Percentiles rank a stretch among this genome's conserved stretches.
These are phyloP conservation scores for Leucophenga varia DNA, from an alignment of 1,140 invertebrate genomes.

Conservation along the genomic window DNA sequence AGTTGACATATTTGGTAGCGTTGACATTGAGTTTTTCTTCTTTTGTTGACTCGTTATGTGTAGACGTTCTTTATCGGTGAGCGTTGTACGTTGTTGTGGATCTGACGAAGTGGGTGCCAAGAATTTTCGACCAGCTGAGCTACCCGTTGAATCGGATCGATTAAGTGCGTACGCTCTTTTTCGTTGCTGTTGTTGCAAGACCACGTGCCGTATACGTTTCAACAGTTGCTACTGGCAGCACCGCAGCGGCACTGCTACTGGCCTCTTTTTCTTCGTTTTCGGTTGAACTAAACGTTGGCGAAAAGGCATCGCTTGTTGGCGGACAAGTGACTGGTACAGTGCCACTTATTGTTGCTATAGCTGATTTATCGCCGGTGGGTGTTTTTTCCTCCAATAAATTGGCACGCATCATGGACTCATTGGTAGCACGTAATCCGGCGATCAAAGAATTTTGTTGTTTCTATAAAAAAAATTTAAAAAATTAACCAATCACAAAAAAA, in stretches of 20 bases:
- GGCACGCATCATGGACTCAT: constrained; percentile 66
- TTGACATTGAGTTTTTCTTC: constrained; percentile 53
- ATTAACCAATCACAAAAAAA: not conserved
- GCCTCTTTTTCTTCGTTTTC: constrained; percentile 50
- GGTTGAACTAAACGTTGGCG: constrained; percentile 48
- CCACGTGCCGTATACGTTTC: constrained; percentile 5
- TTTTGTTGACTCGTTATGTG: constrained; percentile 46
- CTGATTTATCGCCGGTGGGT: constrained; percentile 34
- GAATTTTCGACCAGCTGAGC: constrained; percentile 78
- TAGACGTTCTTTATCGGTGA: constrained; percentile 66
- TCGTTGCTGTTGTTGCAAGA: constrained; percentile 58
- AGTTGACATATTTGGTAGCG: constrained; percentile 23
- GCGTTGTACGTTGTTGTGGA: constrained; percentile 66
- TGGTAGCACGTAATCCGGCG: constrained; percentile 85
- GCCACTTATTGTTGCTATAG: constrained; percentile 45
- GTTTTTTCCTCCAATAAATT: constrained; percentile 65
- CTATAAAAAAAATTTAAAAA: constrained; percentile 55
- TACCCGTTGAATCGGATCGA: constrained; percentile 78
- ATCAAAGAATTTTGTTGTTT: constrained; percentile 93
- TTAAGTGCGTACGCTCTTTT: constrained; percentile 60
- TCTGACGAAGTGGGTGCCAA: constrained; percentile 86
- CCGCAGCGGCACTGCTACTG: constrained; percentile 59
- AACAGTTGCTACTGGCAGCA: constrained; percentile 4
- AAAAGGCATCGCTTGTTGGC: constrained; percentile 49
- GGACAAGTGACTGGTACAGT: constrained; percentile 43